Percentiles rank a stretch among this genome's conserved stretches.
Evolutionary conservation across 2,888 invertebrate genomes (phyloP).

Genomic region (Drosophila meridiana): DNA sequence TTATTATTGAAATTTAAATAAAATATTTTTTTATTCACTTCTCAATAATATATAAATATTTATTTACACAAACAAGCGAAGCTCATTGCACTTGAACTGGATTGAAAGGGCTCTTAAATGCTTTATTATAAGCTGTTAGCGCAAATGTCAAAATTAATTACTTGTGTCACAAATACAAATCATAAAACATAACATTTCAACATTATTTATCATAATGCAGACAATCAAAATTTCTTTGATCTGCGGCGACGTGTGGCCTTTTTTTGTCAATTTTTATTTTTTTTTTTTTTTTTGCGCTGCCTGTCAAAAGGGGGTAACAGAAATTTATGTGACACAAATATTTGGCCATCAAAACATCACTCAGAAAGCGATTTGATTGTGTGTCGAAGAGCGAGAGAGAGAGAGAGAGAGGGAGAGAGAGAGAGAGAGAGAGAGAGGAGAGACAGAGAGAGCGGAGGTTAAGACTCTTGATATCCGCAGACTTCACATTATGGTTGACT

Average conservation of each 20-base stretch:
- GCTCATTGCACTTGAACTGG: neutral
- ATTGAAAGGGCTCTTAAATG: constrained; percentile 40
- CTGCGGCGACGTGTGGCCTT: constrained; percentile 71
- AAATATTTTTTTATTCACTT: neutral
- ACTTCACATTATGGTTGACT: constrained; percentile 30
- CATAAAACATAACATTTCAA: constrained; percentile 60
- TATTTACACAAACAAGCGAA: neutral
- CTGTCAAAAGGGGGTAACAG: constrained; percentile 63
- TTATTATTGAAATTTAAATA: no score
- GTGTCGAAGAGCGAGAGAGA: neutral
- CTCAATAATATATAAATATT: neutral
- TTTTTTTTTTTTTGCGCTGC: constrained; percentile 24
- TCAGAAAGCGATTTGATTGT: constrained; percentile 46
- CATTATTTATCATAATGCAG: constrained; percentile 75
- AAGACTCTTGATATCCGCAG: constrained; percentile 41
- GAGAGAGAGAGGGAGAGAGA: neutral
- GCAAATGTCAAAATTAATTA: constrained; percentile 77
- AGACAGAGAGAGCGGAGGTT: constrained; percentile 39
- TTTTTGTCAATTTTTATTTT: neutral
- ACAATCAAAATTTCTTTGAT: constrained; percentile 74
- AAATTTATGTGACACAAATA: constrained; percentile 75
- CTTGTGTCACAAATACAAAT: constrained; percentile 76
- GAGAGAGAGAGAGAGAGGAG: neutral
- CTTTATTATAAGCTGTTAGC: constrained; percentile 76
- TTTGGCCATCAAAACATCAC: constrained; percentile 68